Conservation (phyloP, 1,140 invertebrate genomes). For the Physella acuta region DNA sequence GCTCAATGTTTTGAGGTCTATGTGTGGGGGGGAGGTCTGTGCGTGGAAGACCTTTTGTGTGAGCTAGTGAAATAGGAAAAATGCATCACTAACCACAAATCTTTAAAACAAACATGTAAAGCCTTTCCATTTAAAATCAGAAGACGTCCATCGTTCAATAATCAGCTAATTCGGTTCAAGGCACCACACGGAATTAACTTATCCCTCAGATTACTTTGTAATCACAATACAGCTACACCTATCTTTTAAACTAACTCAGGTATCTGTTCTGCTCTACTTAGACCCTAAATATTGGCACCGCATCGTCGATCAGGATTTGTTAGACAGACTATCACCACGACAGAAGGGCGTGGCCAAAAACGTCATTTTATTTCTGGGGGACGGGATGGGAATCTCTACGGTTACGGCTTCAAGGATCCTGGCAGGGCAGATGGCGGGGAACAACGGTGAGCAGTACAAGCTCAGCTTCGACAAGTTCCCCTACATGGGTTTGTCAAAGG, state of each 20-base stretch:
- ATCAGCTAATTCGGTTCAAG: too few species aligned
- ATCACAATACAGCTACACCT: not conserved
- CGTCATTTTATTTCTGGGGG: conserved; percentile 87
- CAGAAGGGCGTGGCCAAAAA: conserved; percentile 71
- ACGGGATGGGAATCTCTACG: conserved; percentile 91
- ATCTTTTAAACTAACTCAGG: not conserved
- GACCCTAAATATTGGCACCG: not conserved
- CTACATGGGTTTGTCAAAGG: conserved; percentile 72
- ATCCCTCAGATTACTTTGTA: not conserved
- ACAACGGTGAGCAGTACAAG: conserved; percentile 69
- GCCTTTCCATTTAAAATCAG: too few species aligned
- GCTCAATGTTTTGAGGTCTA: too few species aligned
- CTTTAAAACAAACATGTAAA: too few species aligned
- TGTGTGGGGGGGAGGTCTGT: too few species aligned
- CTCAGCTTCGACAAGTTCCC: conserved; percentile 78
- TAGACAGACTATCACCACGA: not conserved
- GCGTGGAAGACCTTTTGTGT: too few species aligned
- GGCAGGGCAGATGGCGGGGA: conserved; percentile 66
- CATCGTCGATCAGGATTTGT: not conserved
- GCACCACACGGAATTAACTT: too few species aligned
- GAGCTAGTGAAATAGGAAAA: too few species aligned
- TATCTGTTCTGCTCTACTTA: not conserved
- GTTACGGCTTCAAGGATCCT: conserved; percentile 80
- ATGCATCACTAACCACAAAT: too few species aligned
- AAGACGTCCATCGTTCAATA: too few species aligned